These are phyloP conservation scores for Troglohyphantes excavatus DNA, from an alignment of 2,888 invertebrate genomes.

Conservation along the genomic window DNA sequence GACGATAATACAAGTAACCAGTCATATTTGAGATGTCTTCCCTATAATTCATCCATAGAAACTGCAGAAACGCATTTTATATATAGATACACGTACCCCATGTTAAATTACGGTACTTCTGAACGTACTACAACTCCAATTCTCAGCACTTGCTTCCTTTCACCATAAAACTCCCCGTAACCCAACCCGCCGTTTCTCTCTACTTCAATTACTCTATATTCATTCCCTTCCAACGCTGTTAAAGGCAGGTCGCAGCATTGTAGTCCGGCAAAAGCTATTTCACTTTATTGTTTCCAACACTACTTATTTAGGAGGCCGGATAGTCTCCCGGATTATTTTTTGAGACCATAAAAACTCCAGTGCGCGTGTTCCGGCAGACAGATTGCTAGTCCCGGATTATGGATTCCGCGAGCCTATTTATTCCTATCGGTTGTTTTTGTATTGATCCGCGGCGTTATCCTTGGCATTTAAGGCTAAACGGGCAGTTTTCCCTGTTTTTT, in stretches of 20 bases:
- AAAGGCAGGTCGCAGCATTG: neutral
- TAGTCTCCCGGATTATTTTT: neutral
- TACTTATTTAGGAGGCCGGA: neutral
- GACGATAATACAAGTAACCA: no score
- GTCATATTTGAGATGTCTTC: no score
- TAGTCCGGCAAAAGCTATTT: neutral
- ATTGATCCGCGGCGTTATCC: neutral
- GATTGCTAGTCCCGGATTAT: neutral
- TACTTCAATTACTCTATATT: neutral
- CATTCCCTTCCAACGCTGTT: neutral
- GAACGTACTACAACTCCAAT: neutral
- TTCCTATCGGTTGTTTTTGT: neutral
- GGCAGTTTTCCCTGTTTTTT: neutral
- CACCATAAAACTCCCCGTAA: neutral
- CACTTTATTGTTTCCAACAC: conserved; percentile 4
- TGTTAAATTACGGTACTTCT: no score
- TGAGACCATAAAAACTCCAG: neutral
- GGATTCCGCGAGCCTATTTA: neutral
- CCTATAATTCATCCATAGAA: no score
- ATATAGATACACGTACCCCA: no score
- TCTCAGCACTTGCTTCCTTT: neutral
- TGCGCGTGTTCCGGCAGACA: neutral
- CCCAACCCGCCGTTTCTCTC: neutral
- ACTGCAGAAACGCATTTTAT: no score
- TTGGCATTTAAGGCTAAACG: neutral